Evolutionary conservation across 2,113 vertebrate species (phyloP).

Genomic region (Dipodomys spectabilis): DNA sequence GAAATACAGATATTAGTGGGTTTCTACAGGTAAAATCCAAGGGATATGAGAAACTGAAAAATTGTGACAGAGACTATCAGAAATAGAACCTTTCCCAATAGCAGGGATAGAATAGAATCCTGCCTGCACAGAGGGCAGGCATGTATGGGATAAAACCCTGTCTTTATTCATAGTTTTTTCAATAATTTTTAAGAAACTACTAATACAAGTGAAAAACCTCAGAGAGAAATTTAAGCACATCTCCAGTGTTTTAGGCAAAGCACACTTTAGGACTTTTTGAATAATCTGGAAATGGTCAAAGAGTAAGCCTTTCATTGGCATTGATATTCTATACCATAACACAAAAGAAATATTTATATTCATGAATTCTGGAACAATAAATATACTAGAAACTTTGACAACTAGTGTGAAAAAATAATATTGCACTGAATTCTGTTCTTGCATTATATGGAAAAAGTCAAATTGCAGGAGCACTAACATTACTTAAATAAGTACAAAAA

Average conservation of each 20-base stretch:
- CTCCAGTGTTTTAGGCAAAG: neutral
- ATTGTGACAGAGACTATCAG: neutral
- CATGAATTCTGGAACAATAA: neutral
- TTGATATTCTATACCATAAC: neutral
- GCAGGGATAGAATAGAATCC: neutral
- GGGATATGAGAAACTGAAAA: neutral
- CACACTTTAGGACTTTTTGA: neutral
- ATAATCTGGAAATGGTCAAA: neutral
- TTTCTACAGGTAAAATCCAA: neutral
- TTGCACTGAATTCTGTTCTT: neutral
- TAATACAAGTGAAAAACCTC: neutral
- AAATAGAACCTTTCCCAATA: no score
- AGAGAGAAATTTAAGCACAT: neutral
- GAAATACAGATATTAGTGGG: neutral
- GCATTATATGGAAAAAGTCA: neutral
- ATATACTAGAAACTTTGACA: neutral
- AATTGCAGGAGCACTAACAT: neutral
- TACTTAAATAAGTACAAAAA: neutral
- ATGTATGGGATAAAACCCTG: neutral
- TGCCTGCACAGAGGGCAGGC: accelerated
- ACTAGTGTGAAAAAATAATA: neutral
- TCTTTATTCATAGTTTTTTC: neutral
- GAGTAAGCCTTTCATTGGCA: neutral
- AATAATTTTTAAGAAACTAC: neutral
- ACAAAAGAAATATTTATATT: neutral